Evolutionary conservation across 2,797 vertebrate species (phyloP), one percentile per base, ranked within the genome.

Genomic region (Falco biarmicus): DNA sequence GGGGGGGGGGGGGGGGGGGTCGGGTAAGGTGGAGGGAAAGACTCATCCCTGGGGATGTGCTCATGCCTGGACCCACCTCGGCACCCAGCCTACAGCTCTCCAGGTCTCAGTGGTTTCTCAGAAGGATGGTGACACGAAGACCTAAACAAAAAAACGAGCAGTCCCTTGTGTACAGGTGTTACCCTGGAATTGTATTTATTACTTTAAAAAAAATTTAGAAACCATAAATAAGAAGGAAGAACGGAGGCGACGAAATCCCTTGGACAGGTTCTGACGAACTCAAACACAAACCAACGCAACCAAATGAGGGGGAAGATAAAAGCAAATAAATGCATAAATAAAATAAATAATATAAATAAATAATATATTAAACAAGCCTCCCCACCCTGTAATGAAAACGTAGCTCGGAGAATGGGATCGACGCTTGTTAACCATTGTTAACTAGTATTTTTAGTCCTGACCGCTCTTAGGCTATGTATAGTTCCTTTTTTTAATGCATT

Each of bases 401-500:
- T 97, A 97, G 98, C 98, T 97, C 84, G 18, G 97, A 98, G 97
- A 97, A 97, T 93, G 97, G 97, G 95, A 97, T 96, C 83, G 89
- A 97, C 39, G 94, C 97, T 97, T 97, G 98, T 98, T 98, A 98
- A 98, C 98, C 98, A 97, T 97, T 98, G 98, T 98, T 98, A 98
- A 98, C 98, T 99, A 99, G 99, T 98, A 98, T 98, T 99, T 98
- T 98, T 99, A 99, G 99, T 98, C 99, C 99, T 99, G 98, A 98
- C 98, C 20, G 95, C 98, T 98, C 98, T 98, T 98, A 99, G 99
- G 98, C 98, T 98, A 98, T 99, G 99, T 99, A 99, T 99, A 99
- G 98, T 98, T 99, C 99, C 99, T 99, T 99, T 99, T 99, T 99
- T 99, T 99, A 98, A 99, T 99, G 99, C 98, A 99, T 99, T 99